Percentiles rank a stretch among this genome's conserved stretches.
Conservation (phyloP, 35 echinoderm and acorn worm species). For the Apostichopus parvimensis region DNA sequence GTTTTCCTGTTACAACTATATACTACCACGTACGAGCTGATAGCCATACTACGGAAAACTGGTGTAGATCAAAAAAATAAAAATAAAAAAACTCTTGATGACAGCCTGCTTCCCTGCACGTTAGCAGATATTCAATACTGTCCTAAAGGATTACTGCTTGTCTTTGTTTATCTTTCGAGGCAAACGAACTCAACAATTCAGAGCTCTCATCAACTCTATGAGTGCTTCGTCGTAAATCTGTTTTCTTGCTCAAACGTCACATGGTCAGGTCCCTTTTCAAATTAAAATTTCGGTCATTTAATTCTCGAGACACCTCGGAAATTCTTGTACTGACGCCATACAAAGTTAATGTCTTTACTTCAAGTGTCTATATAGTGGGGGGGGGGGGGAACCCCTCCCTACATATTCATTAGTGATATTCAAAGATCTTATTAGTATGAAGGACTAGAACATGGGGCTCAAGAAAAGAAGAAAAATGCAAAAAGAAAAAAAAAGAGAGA, state of each 20-base stretch:
- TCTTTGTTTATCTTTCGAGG: background rate
- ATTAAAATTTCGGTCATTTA: background rate
- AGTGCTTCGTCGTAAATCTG: background rate
- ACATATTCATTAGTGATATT: too few relatives aligned
- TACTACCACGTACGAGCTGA: too few relatives aligned
- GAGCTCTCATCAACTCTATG: background rate
- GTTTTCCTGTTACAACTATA: too few relatives aligned
- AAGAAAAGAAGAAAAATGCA: background rate
- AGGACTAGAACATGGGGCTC: too few relatives aligned
- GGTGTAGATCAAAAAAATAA: too few relatives aligned
- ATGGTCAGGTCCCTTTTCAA: background rate
- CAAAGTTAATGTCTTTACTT: background rate
- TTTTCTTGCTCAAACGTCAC: background rate
- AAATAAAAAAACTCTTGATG: too few relatives aligned
- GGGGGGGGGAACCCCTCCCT: too few relatives aligned
- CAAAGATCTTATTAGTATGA: too few relatives aligned
- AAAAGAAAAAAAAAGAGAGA: background rate
- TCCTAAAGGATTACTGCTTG: background rate
- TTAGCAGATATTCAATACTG: too few relatives aligned
- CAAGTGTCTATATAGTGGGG: too few relatives aligned
- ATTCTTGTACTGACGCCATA: background rate
- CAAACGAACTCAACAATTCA: background rate
- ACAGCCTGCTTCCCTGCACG: too few relatives aligned
- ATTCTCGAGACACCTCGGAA: background rate
- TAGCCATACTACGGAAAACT: too few relatives aligned